phyloP scores from a whole-genome alignment of 1,140 invertebrate genomes.

The Prorops nasuta region DNA sequence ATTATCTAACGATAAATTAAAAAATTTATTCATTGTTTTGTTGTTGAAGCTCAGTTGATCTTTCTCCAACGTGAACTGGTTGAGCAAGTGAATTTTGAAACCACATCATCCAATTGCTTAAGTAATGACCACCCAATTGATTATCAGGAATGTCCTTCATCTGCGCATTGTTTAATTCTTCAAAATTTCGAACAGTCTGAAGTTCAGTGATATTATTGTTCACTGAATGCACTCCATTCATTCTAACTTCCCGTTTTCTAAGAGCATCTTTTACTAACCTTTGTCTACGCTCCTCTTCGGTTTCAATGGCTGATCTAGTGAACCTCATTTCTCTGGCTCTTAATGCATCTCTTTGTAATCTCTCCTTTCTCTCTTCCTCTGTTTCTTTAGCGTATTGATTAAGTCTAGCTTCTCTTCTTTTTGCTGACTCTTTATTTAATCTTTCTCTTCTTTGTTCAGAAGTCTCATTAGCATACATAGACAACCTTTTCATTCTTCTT shows the following conservation, averaged over 20 bases:
- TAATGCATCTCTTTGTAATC: constrained; percentile 36
- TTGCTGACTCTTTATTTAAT: constrained; percentile 38
- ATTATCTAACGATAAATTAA: not conserved
- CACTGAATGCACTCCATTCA: constrained; percentile 25
- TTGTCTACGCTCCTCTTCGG: constrained; percentile 38
- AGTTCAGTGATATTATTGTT: constrained; percentile 36
- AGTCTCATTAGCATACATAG: constrained; percentile 38
- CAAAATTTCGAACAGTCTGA: constrained; percentile 31
- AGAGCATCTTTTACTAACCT: constrained; percentile 42
- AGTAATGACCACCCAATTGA: constrained; percentile 34
- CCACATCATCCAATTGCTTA: constrained; percentile 44
- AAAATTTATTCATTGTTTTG: constrained; percentile 21
- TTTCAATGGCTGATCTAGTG: constrained; percentile 40
- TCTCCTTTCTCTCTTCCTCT: constrained; percentile 36
- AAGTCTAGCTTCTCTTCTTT: constrained; percentile 35
- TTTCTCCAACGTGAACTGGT: constrained; percentile 25
- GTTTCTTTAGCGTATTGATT: constrained; percentile 43
- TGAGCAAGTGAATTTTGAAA: constrained; percentile 37
- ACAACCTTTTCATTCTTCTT: constrained; percentile 37
- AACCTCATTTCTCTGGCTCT: constrained; percentile 44
- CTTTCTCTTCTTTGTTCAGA: constrained; percentile 37
- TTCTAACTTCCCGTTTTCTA: constrained; percentile 39
- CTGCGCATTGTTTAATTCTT: constrained; percentile 36
- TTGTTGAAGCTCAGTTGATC: constrained; percentile 16
- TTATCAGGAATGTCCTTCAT: constrained; percentile 33